Evolutionary conservation across 2,888 invertebrate species (phyloP).

Genomic region (Magallana nippona): DNA sequence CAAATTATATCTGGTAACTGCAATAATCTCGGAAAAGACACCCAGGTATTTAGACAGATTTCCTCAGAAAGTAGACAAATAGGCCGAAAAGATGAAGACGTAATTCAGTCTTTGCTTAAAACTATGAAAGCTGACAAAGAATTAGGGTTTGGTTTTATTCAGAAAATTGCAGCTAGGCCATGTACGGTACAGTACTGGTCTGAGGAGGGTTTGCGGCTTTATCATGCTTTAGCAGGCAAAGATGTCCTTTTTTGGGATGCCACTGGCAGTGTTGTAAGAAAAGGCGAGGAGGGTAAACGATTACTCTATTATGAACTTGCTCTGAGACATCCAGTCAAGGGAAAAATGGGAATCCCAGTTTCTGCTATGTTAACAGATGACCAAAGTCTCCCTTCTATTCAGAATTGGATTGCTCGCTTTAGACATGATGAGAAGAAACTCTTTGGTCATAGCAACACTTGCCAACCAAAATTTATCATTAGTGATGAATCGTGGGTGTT

Average conservation of each 20-base stretch:
- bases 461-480: not conserved
- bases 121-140: not conserved
- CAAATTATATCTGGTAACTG: slow-evolving; percentile 6
- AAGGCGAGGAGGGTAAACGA: slow-evolving; percentile 38
- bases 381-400: slow-evolving; percentile 41
- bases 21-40: slow-evolving; percentile 6
- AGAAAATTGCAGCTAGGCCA: slow-evolving; percentile 38
- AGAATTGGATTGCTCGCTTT: not conserved
- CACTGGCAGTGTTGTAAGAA: slow-evolving; percentile 44
- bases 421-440: not conserved
- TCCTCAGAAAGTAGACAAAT: not conserved
- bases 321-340: slow-evolving; percentile 44
- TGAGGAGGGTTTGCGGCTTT: slow-evolving; percentile 36
- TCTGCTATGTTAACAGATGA: slow-evolving; percentile 45
- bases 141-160: slow-evolving; percentile 41
- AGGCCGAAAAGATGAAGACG: not conserved
- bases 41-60: not conserved
- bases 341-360: slow-evolving; percentile 49
- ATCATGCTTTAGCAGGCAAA: slow-evolving; percentile 43
- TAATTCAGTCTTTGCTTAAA: not conserved
- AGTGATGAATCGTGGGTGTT: slow-evolving; percentile 8
- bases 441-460: not conserved
- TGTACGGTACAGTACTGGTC: slow-evolving; percentile 48
- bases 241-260: slow-evolving; percentile 46
- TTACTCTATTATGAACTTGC: slow-evolving; percentile 50